Evolutionary conservation across 2,888 invertebrate genomes (phyloP), one percentile per base, ranked within the genome.

Genomic region (Ennomos quercinarius): DNA sequence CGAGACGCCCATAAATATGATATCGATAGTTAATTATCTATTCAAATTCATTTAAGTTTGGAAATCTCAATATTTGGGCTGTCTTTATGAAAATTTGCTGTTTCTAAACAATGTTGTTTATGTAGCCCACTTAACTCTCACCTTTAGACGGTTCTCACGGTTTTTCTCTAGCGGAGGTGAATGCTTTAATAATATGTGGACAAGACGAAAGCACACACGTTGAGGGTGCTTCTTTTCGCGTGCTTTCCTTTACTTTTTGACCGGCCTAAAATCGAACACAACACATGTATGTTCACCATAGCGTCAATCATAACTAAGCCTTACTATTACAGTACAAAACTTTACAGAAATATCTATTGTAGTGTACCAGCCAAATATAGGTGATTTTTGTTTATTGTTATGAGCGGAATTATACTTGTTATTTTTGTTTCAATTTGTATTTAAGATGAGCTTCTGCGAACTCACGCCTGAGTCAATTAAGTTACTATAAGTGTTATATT

Each of bases 1-100:
- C 68, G 59, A 66, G 67, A 73, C 61, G 61, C 67, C 70, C 64
- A 73, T 74, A 76, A 73, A 72, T 67, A 67, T 65, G 66, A 69
- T 65, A 59, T 76, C 62, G 66, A 72, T 69, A 63, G 66, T 70
- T 73, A 66, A 70, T 78, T 76, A 76, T 73, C 72, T 66, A 73
- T 73, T 72, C 63, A 40, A 67, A 64, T 69, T 64, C 64, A 70
- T 76, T 70, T 47, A 63, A 63, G 56, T 64, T 70, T 63, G 49
- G 49, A 57, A 64, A 64, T 58, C 43, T 61, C 47, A 61, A 61
- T 61, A 54, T 59, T 59, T 61, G 46, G 45, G 55, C 35, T 62
- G 54, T 56, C 49, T 11, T 37, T 67, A 67, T 67, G 55, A 58
- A 58, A 63, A 63, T 63, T 59, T 40, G 58, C 52, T 55, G 54